Base-by-base conservation (phyloP, 2,797 vertebrate genomes). In the Spinus pinus region DNA sequence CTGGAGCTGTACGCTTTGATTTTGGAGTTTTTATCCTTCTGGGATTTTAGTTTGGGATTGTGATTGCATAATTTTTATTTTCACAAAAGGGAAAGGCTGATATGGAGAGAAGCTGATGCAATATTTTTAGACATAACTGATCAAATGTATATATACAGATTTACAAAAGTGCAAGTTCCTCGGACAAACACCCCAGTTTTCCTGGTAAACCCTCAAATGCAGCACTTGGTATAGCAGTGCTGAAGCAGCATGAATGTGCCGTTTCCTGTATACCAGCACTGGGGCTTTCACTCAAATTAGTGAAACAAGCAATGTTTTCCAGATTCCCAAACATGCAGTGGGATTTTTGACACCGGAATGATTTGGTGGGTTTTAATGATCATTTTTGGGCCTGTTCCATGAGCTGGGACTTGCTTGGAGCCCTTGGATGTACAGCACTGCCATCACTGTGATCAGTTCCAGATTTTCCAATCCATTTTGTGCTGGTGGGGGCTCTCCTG, bases 201-300 rank as follows among this genome's bases (percentile, higher is more conserved):
- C 69, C 57, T 16, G 13, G 22, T 56, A 35, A 74, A 42, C 0
- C 9, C 56, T 56, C 51, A 50, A 57, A 82, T 2, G 8, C 39
- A 46, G 47, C 22, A 13, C 22, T 30, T 33, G 71, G 46, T 1
- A 0, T 0, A 67, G 42, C 23, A 30, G 35, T 9, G 50, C 28
- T 58, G 42, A 39, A 70, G 37, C 25, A 73, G 46, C 10, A 4
- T 3, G 0, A 61, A n/a, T 25, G 10, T 2, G 2, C 66, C 1
- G 20, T n/a, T 84, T 78, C 51, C 64, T 79, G 62, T 44, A 18
- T 27, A 46, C 12, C 4, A 37, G 28, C 47, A 69, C 37, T 7
- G 49, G 27, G 25, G n/a, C 22, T 89, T 51, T 66, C 75, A 84
- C 49, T 28, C 42, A n/a, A 47, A 58, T 37, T 27, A n/a, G 7